Base-by-base conservation (phyloP, 2,113 vertebrate genomes). In the Caranx ignobilis region DNA sequence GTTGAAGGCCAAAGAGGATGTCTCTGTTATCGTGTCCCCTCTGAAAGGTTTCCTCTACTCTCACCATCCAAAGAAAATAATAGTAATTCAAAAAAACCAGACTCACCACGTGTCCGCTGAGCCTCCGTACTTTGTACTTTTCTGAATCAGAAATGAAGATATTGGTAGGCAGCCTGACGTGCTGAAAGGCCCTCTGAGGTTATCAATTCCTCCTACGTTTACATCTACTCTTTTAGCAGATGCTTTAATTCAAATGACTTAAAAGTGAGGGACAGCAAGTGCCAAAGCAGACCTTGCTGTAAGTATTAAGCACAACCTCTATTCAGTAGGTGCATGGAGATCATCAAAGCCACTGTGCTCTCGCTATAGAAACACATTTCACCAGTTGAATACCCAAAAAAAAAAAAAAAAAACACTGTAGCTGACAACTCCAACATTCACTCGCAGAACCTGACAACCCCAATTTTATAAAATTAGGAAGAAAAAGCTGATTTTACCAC, bases 61-160 rank as follows among this genome's bases (percentile, higher is more conserved):
- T 3, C 19, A 16, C 11, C 13, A 50, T 43, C 12, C 0, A 65
- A 63, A 70, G 6, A 60, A 74, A 54, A 45, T 11, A 32, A 18
- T 50, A 47, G 15, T 50, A 52, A 54, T 15, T 15, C 4, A 4
- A 47, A 15, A 3, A 47, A 1, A 41, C 18, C 8, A 2, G 41
- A 39, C 67, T 32, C 12, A 77, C 47, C 37, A 1, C 21, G 19
- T 60, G 41, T 35, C 15, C 31, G 50, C 52, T 54, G n/a, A 21
- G n/a, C 37, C 5, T 21, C 41, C 0, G 26, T 26, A 26, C 55
- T n/a, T 64, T 9, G 6, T 50, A 12, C 12, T 47, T 74, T 71
- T 0, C 19, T 15, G 31, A 68, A 78, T 79, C 13, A 82, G 9
- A 68, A 55, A 76, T 77, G 47, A 68, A 65, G 10, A 59, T 35